Evolutionary conservation across 1,140 invertebrate species (phyloP), one percentile per base, ranked within the genome.

Genomic region (Ceratosolen fusciceps): DNA sequence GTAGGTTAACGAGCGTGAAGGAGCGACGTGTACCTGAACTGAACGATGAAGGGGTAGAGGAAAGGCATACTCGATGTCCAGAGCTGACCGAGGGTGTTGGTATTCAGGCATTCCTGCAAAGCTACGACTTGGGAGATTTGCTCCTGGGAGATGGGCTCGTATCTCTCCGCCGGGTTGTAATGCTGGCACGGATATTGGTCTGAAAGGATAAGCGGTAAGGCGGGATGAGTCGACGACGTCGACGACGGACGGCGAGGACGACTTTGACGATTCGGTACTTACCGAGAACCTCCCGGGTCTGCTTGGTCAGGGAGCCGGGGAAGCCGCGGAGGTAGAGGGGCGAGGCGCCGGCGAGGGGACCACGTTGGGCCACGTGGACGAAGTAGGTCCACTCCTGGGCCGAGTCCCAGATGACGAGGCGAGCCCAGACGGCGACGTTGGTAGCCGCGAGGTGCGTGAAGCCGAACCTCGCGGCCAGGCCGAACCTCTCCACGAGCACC

Each of bases 391-490:
- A 92, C 78, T 92, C 91, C 52, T 91, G 90, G 0, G 91, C 91
- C 2, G 90, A 91, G 81, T 93, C 92, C 92, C 92, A 93, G 34
- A 93, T 91, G 21, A 93, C 88, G n/a, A 92, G 85, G n/a, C 92
- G 89, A 16, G 91, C 85, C 93, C 93, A 93, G 29, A 93, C 85
- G 0, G 92, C 92, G 10, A 93, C 83, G 83, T 93, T 93, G 0
- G 93, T 93, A 0, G 92, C 93, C 7, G 92, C 90, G 19, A 93
- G 85, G 81, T 93, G 93, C 83, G 92, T 93, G 80, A 93, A 92
- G 9, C 92, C 91, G 82, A 93, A 92, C 80, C 92, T 86, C 3
- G 92, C 92, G 26, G 90, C 87, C 24, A 92, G 82, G 9, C 92
- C 92, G 76, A 92, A 92, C 78, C 87, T 90, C 77, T 92, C 92